Evolutionary conservation across 2,888 invertebrate genomes (phyloP).

Genomic region (Drosophila rubida): DNA sequence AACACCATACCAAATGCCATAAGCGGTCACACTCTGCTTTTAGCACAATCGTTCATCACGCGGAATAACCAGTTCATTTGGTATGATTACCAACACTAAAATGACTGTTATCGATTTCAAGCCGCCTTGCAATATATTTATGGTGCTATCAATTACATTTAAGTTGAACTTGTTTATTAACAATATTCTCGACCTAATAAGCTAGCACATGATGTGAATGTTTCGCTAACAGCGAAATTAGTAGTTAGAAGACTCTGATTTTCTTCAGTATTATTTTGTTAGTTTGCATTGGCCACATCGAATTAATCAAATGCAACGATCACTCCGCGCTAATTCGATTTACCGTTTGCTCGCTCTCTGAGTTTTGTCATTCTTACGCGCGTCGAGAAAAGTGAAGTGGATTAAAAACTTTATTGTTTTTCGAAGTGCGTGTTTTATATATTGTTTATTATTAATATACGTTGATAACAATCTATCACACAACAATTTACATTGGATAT

Average conservation of each 20-base stretch:
- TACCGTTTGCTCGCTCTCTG: conserved; percentile 2
- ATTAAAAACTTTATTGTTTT: neutral
- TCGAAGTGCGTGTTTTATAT: conserved; percentile 9
- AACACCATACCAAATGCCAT: neutral
- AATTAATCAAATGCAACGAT: conserved; percentile 47
- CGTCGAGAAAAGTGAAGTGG: neutral
- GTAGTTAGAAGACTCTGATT: too few relatives aligned
- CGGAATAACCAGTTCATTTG: neutral
- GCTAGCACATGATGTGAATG: too few relatives aligned
- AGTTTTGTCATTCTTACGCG: conserved; percentile 4
- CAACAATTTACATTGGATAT: too few relatives aligned
- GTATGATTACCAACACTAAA: neutral
- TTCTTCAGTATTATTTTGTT: conserved; percentile 1
- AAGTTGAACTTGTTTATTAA: too few relatives aligned
- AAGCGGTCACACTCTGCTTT: neutral
- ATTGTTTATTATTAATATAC: too few relatives aligned
- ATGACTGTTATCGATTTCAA: neutral
- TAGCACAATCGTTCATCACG: neutral
- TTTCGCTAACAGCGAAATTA: too few relatives aligned
- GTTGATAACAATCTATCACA: too few relatives aligned
- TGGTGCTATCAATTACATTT: too few relatives aligned
- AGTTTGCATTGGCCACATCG: conserved; percentile 29
- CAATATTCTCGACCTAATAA: too few relatives aligned
- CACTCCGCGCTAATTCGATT: conserved; percentile 13
- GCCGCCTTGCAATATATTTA: neutral